phyloP scores from a whole-genome alignment of 1,140 invertebrate species.

The Pogonomyrmex barbatus region DNA sequence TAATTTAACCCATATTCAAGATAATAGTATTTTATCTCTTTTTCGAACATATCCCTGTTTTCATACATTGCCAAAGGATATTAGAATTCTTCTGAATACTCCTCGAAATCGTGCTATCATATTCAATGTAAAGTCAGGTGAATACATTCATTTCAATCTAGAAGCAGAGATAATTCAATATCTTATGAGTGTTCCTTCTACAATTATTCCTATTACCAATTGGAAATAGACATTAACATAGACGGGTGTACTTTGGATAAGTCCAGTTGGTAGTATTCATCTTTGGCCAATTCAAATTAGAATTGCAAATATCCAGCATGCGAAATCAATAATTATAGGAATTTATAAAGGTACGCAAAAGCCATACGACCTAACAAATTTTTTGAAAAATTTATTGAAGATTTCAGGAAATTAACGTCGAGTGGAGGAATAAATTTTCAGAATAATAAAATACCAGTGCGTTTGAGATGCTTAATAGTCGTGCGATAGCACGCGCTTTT shows the following conservation, averaged over 20 bases:
- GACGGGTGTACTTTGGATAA: constrained; percentile 32
- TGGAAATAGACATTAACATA: neutral
- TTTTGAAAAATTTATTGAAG: neutral
- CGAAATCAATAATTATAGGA: constrained; percentile 18
- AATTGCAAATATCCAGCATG: constrained; percentile 1
- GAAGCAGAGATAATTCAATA: neutral
- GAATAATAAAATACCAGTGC: neutral
- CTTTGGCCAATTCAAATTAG: constrained; percentile 34
- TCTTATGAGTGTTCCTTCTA: neutral
- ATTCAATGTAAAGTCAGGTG: neutral
- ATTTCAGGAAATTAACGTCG: too few relatives aligned
- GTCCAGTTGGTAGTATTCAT: neutral
- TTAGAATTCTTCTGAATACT: neutral
- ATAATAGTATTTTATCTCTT: too few relatives aligned
- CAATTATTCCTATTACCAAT: too few relatives aligned
- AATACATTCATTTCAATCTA: neutral
- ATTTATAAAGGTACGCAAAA: constrained; percentile 3
- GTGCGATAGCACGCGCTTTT: constrained; percentile 62
- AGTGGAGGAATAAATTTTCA: neutral
- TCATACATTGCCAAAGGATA: neutral
- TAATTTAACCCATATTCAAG: too few relatives aligned
- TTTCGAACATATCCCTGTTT: too few relatives aligned
- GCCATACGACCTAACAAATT: neutral
- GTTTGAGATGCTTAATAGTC: constrained; percentile 55
- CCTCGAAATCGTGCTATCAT: neutral